phyloP scores from a whole-genome alignment of 2,113 vertebrate genomes.

The Toxotes jaculatrix region DNA sequence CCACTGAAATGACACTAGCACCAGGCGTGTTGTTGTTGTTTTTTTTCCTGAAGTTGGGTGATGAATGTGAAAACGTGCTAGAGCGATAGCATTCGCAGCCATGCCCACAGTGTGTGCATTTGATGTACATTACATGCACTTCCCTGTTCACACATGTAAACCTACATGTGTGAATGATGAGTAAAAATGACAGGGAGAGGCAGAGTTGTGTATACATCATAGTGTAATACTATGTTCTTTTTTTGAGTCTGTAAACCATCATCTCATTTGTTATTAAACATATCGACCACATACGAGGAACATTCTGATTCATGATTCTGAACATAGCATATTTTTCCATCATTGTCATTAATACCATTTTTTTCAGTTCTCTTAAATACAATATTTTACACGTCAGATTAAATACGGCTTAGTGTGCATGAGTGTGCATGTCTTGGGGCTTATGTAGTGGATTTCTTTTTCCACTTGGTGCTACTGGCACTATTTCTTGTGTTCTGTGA shows the following conservation, averaged over 20 bases:
- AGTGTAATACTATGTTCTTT: slow-evolving; percentile 37
- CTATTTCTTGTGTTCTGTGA: slow-evolving; percentile 35
- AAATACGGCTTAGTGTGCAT: slow-evolving; percentile 72
- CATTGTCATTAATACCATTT: slow-evolving; percentile 57
- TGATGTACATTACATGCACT: slow-evolving; percentile 33
- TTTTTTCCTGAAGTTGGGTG: background rate
- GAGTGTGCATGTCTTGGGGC: slow-evolving; percentile 48
- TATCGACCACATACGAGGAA: slow-evolving; percentile 51
- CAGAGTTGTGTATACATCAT: slow-evolving; percentile 38
- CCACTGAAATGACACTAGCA: slow-evolving; percentile 38
- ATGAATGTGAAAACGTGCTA: background rate
- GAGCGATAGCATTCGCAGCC: background rate
- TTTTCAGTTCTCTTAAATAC: slow-evolving; percentile 80
- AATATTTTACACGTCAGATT: slow-evolving; percentile 81
- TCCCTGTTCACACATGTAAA: slow-evolving; percentile 29
- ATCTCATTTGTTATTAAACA: slow-evolving; percentile 60
- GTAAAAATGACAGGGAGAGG: slow-evolving; percentile 14
- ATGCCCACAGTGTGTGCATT: slow-evolving; percentile 25
- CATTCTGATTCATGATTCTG: slow-evolving; percentile 61
- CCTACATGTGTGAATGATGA: slow-evolving; percentile 6
- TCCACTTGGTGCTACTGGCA: slow-evolving; percentile 59
- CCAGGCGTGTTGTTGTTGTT: slow-evolving; percentile 23
- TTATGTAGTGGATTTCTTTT: slow-evolving; percentile 32
- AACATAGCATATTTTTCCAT: slow-evolving; percentile 59
- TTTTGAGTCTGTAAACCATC: slow-evolving; percentile 64